Percentiles rank a stretch among this genome's conserved stretches.
Conservation (phyloP, 1,140 invertebrate species). For the Papilio aristodemus region DNA sequence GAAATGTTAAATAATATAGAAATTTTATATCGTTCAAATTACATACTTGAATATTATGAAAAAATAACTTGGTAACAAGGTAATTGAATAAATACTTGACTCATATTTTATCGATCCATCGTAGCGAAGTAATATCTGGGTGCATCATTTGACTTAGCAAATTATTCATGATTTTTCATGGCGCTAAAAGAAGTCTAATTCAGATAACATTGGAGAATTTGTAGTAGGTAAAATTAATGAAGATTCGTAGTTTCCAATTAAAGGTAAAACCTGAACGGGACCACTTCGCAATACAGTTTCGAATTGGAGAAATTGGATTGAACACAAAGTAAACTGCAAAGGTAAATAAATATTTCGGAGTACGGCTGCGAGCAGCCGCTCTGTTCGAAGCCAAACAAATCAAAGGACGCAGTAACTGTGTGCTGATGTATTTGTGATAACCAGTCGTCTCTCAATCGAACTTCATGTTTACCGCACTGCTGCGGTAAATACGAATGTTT, state of each 20-base stretch:
- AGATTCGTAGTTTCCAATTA: slow-evolving; percentile 1
- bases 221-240: not conserved
- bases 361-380: not conserved
- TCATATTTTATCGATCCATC: too few species aligned
- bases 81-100: too few species aligned
- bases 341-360: slow-evolving; percentile 3
- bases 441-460: not conserved
- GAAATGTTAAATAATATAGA: too few species aligned
- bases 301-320: slow-evolving; percentile 9
- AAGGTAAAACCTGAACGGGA: slow-evolving; percentile 2
- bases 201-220: too few species aligned
- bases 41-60: too few species aligned
- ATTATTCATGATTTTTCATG: too few species aligned
- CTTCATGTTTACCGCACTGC: not conserved
- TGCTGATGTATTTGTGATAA: slow-evolving; percentile 5
- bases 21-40: too few species aligned
- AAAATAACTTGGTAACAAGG: too few species aligned
- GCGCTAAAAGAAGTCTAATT: too few species aligned
- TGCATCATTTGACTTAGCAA: too few species aligned
- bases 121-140: too few species aligned
- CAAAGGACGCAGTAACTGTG: not conserved
- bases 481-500: not conserved
- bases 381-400: slow-evolving; percentile 10
- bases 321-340: slow-evolving; percentile 14
- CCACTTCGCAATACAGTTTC: slow-evolving; percentile 4